phyloP scores from a whole-genome alignment of 2,888 invertebrate species.

The Ypsolopha scabrella region DNA sequence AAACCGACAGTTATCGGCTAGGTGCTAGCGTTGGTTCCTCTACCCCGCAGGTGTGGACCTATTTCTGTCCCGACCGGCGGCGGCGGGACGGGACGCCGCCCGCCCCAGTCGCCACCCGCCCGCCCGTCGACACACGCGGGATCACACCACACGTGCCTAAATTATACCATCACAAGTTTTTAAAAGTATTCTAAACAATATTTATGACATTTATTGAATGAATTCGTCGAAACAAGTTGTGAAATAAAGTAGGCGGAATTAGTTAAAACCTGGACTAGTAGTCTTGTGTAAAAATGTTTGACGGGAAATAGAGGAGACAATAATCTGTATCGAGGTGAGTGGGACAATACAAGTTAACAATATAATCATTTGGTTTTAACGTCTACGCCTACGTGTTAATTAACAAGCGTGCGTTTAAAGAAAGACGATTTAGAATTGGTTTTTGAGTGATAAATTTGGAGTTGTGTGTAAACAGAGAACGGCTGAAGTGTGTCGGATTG shows the following conservation, averaged over 20 bases:
- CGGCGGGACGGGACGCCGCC: constrained; percentile 25
- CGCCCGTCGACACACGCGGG: constrained; percentile 32
- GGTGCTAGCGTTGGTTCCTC: constrained; percentile 31
- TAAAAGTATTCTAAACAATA: background rate
- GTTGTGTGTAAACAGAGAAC: background rate
- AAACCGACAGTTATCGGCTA: constrained; percentile 42
- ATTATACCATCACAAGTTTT: background rate
- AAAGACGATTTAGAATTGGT: background rate
- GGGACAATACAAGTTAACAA: constrained; percentile 28
- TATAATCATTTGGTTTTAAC: constrained; percentile 16
- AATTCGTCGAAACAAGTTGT: too few relatives aligned
- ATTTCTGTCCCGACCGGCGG: constrained; percentile 35
- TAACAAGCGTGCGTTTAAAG: background rate
- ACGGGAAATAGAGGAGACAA: background rate
- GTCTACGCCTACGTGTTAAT: constrained; percentile 6
- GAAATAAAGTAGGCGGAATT: too few relatives aligned
- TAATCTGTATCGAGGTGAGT: constrained; percentile 33
- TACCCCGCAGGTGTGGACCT: constrained; percentile 59
- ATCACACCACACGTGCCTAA: constrained; percentile 14
- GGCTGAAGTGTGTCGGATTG: constrained; percentile 2
- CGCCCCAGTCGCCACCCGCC: constrained; percentile 42
- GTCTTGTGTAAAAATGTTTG: background rate
- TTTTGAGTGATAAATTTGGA: constrained; percentile 1
- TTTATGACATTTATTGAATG: background rate
- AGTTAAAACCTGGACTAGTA: background rate